Percentiles rank a stretch among this genome's conserved stretches.
Evolutionary conservation across 2,888 invertebrate genomes (phyloP).

Genomic region (Saturnia japonica): DNA sequence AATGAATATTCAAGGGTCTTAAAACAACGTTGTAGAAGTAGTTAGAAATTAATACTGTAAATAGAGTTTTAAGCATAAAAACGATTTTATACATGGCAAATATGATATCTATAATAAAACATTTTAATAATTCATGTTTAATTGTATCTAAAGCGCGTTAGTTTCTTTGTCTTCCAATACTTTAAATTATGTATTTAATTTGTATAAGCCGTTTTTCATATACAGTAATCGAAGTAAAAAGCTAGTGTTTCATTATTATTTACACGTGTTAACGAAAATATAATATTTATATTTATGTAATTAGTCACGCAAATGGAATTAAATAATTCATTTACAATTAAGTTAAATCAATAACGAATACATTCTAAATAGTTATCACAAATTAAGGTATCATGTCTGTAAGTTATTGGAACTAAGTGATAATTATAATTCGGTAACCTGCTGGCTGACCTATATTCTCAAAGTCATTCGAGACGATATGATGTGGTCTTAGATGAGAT

Average conservation of each 20-base stretch:
- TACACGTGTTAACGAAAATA: background rate
- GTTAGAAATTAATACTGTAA: slow-evolving; percentile 64
- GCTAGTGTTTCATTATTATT: background rate
- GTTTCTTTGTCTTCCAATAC: slow-evolving; percentile 72
- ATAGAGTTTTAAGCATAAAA: slow-evolving; percentile 61
- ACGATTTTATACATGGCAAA: slow-evolving; percentile 69
- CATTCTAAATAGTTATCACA: background rate
- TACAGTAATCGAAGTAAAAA: background rate
- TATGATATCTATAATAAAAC: slow-evolving; percentile 39
- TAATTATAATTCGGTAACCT: slow-evolving; percentile 11
- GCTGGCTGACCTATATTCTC: slow-evolving; percentile 16
- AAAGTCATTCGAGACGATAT: background rate
- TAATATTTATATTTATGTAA: background rate
- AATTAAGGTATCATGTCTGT: background rate
- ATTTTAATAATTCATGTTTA: slow-evolving; percentile 14
- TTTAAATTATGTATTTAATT: slow-evolving; percentile 35
- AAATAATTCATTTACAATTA: background rate
- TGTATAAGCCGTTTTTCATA: slow-evolving; percentile 23
- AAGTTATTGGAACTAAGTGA: slow-evolving; percentile 15
- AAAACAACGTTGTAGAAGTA: slow-evolving; percentile 61
- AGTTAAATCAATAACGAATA: background rate
- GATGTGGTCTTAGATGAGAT: background rate
- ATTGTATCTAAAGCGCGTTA: slow-evolving; percentile 32
- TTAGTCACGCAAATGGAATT: background rate
- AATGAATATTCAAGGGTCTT: slow-evolving; percentile 47